Base-by-base conservation (phyloP, 2,797 vertebrate species). In the Bucorvus abyssinicus region DNA sequence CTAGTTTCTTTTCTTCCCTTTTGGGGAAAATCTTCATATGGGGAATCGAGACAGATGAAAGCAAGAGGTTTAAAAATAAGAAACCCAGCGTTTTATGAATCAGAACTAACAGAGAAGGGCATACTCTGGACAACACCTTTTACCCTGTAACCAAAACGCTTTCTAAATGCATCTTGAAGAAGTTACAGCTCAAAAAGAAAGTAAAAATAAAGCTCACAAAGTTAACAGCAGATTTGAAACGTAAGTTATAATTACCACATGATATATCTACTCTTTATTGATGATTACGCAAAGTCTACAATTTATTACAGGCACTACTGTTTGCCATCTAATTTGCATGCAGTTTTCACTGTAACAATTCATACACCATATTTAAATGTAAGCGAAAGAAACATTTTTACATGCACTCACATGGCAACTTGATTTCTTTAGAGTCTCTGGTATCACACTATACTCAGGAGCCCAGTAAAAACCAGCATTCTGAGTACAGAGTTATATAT, bases 331-430 rank as follows among this genome's bases (percentile, higher is more conserved):
- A 47, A 69, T 65, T 29, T 12, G 3, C 26, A 30, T 26, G 45
- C 59, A 73, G 38, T 7, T 86, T 74, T 75, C 57, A 50, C 32
- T 10, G 24, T 4, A 38, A 24, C 68, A 68, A 36, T 17, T 49
- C 14, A 14, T 1, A 9, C 3, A 14, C 14, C 4, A 0, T 4
- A 50, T 18, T 57, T 24, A n/a, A 64, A 50, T 4, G 14, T 0
- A 65, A 70, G 8, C 9, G 10, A 57, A 88, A 67, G 13, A 85
- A 82, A 29, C 10, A 1, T 8, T 60, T 78, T 49, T 16, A 56
- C 1, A 63, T 1, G 1, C 20, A 18, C 24, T 44, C 49, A 36
- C 29, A 19, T 1, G 0, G 30, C 13, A 67, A 59, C 40, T 9
- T 4, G 30, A 17, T 17, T 94, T 14, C 69, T 50, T 55, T 12